Evolutionary conservation across 2,888 invertebrate genomes (phyloP).

Genomic region (Metallyticus violacea): DNA sequence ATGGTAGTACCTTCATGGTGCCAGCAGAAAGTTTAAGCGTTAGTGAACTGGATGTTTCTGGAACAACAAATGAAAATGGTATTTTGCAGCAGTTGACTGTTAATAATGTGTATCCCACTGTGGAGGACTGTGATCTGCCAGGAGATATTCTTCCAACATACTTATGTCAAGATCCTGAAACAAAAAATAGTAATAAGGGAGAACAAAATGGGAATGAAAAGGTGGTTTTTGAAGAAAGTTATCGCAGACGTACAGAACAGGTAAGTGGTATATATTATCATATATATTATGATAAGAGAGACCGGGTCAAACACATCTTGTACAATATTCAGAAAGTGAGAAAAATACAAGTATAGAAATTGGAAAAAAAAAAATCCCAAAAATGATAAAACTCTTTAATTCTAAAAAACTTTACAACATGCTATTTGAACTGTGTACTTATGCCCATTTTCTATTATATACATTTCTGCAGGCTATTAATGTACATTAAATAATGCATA

Average conservation of each 20-base stretch:
- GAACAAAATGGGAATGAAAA: not conserved
- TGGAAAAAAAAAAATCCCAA: too few species aligned
- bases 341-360: too few species aligned
- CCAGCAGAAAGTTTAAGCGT: not conserved
- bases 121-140: not conserved
- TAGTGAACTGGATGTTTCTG: not conserved
- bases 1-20: not conserved
- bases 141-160: not conserved
- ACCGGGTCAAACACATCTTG: too few species aligned
- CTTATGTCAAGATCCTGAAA: not conserved
- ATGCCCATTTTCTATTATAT: not conserved
- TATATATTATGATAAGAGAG: too few species aligned
- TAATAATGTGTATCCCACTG: not conserved
- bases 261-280: not conserved
- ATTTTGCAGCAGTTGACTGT: not conserved
- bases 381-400: too few species aligned
- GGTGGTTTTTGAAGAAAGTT: not conserved
- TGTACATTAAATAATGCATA: too few species aligned
- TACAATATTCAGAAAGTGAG: too few species aligned
- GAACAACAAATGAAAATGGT: not conserved
- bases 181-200: not conserved
- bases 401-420: too few species aligned
- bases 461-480: not conserved
- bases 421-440: too few species aligned
- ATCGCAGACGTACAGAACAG: constrained; percentile 15